These are phyloP conservation scores for Diorhabda carinulata DNA, from an alignment of 1,140 invertebrate genomes.

Conservation along the genomic window DNA sequence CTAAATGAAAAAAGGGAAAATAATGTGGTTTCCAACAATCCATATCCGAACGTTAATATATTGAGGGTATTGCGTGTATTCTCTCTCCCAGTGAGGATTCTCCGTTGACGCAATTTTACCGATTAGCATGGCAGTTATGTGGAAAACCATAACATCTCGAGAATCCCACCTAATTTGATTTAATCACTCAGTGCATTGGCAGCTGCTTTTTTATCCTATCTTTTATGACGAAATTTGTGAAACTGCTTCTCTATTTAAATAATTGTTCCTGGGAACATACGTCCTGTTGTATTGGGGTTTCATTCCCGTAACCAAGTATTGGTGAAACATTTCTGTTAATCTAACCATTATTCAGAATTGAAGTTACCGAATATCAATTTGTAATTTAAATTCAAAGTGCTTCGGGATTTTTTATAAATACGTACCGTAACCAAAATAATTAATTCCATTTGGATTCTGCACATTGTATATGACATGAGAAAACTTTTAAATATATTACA, in stretches of 20 bases:
- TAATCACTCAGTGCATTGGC: background rate
- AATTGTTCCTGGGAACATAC: background rate
- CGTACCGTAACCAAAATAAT: background rate
- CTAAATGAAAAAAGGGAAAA: too few species aligned
- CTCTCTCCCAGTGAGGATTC: too few species aligned
- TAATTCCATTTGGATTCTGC: background rate
- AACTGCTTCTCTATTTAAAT: background rate
- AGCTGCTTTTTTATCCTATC: background rate
- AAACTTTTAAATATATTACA: conserved; percentile 20
- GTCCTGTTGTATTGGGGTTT: background rate
- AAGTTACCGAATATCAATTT: background rate
- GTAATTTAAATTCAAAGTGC: background rate
- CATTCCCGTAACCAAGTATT: background rate
- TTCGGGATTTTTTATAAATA: background rate
- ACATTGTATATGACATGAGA: background rate
- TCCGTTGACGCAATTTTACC: too few species aligned
- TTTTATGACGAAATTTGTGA: background rate
- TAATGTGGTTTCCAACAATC: too few species aligned
- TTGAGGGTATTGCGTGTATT: too few species aligned
- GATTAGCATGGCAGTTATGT: too few species aligned
- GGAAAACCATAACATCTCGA: background rate
- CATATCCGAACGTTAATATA: too few species aligned
- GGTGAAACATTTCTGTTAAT: too few species aligned
- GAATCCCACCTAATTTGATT: conserved; percentile 3
- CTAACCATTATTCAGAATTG: background rate